phyloP scores from a whole-genome alignment of 2,888 invertebrate genomes.

The Camptogramma bilineatum region DNA sequence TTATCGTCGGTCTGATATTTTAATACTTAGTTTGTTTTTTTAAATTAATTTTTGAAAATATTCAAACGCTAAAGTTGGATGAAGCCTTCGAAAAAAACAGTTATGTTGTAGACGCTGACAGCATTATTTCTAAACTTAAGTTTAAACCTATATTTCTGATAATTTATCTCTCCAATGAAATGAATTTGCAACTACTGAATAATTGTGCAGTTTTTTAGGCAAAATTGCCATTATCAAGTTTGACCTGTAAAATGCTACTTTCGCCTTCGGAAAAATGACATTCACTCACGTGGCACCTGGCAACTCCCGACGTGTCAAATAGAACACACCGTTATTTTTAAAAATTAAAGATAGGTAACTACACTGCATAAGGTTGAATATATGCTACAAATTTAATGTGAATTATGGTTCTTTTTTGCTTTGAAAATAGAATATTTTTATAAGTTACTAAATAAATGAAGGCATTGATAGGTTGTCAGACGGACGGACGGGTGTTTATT shows the following conservation, averaged over 20 bases:
- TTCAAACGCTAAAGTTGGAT: not conserved
- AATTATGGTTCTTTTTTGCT: slow-evolving; percentile 46
- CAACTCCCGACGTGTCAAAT: slow-evolving; percentile 49
- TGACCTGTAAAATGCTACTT: slow-evolving; percentile 63
- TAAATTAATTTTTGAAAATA: not conserved
- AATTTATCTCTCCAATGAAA: not conserved
- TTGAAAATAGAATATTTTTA: slow-evolving; percentile 65
- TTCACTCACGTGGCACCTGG: slow-evolving; percentile 51
- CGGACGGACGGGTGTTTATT: slow-evolving; percentile 68
- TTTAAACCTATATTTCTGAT: too few relatives aligned
- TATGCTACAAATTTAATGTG: slow-evolving; percentile 39
- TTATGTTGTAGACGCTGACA: not conserved
- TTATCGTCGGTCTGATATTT: slow-evolving; percentile 17
- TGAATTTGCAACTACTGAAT: not conserved
- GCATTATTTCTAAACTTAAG: too few relatives aligned
- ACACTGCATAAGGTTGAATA: slow-evolving; percentile 51
- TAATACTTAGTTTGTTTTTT: not conserved
- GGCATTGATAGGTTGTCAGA: slow-evolving; percentile 76
- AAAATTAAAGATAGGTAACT: slow-evolving; percentile 12
- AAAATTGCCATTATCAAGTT: not conserved
- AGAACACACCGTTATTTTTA: slow-evolving; percentile 41
- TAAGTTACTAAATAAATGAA: slow-evolving; percentile 82
- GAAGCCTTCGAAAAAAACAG: not conserved
- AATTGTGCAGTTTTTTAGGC: not conserved
- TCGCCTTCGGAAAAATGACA: slow-evolving; percentile 40